Conservation (phyloP, 1,140 invertebrate genomes). For the Proales similis region DNA sequence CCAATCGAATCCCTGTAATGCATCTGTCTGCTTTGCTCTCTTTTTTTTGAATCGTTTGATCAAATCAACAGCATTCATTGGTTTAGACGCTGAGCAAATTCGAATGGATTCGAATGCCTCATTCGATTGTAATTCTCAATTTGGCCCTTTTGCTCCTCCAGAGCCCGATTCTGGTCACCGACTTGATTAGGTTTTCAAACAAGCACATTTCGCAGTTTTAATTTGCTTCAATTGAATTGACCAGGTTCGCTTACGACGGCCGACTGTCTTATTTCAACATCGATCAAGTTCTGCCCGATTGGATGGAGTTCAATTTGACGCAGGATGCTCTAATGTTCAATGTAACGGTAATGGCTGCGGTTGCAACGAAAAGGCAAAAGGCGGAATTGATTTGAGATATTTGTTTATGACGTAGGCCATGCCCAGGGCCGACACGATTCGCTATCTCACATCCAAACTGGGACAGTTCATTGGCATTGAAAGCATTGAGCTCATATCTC, state of each 20-base stretch:
- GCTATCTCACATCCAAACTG: conserved; percentile 33
- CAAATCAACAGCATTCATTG: not conserved
- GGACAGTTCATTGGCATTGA: conserved; percentile 25
- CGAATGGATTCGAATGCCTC: conserved; percentile 33
- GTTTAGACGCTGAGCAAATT: conserved; percentile 33
- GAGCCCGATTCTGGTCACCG: conserved; percentile 28
- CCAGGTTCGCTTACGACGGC: conserved; percentile 29
- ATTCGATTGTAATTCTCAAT: conserved; percentile 25
- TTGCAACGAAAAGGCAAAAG: not conserved
- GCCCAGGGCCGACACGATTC: conserved; percentile 23
- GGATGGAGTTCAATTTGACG: conserved; percentile 12
- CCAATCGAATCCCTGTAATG: no score
- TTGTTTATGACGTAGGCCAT: not conserved
- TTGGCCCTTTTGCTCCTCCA: conserved; percentile 3
- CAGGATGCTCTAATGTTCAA: conserved; percentile 32
- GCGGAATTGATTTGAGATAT: not conserved
- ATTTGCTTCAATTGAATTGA: not conserved
- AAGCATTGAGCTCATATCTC: conserved; percentile 26
- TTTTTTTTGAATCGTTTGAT: no score
- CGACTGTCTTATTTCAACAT: conserved; percentile 32
- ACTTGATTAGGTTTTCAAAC: conserved; percentile 21
- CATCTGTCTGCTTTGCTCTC: no score
- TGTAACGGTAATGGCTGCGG: not conserved
- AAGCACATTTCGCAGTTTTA: not conserved
- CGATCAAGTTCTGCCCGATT: conserved; percentile 13